Conservation (phyloP, 1,140 invertebrate genomes). For the Drosophila triauraria region DNA sequence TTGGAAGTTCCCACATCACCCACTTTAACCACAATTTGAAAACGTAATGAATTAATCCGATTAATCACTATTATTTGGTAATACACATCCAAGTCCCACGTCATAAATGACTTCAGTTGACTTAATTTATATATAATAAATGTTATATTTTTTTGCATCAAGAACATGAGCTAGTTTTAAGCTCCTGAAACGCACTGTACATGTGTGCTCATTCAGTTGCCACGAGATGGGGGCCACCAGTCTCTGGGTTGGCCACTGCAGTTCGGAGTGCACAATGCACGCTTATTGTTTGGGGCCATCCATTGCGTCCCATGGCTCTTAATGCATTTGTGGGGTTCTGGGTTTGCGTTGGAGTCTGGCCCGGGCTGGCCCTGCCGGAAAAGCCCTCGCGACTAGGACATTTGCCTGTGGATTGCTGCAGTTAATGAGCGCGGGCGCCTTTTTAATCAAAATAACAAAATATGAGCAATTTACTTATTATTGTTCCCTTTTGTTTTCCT, state of each 20-base stretch:
- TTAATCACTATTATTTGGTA: neutral
- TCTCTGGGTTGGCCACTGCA: constrained; percentile 36
- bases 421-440: constrained; percentile 61
- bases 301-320: constrained; percentile 30
- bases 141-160: no score
- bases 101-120: neutral
- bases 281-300: constrained; percentile 59
- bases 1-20: neutral
- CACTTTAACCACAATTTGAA: neutral
- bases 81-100: neutral
- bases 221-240: constrained; percentile 36
- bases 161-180: neutral
- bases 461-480: constrained; percentile 62
- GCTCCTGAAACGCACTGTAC: constrained; percentile 19
- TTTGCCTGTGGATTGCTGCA: constrained; percentile 34
- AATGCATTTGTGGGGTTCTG: constrained; percentile 49
- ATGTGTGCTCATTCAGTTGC: constrained; percentile 28
- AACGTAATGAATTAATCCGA: no score
- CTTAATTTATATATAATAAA: neutral
- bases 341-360: neutral
- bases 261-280: constrained; percentile 47
- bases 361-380: neutral
- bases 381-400: constrained; percentile 41
- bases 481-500: constrained; percentile 38
- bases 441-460: constrained; percentile 65